Evolutionary conservation across 2,797 vertebrate species (phyloP), one percentile per base, ranked within the genome.

Genomic region (Masticophis lateralis): DNA sequence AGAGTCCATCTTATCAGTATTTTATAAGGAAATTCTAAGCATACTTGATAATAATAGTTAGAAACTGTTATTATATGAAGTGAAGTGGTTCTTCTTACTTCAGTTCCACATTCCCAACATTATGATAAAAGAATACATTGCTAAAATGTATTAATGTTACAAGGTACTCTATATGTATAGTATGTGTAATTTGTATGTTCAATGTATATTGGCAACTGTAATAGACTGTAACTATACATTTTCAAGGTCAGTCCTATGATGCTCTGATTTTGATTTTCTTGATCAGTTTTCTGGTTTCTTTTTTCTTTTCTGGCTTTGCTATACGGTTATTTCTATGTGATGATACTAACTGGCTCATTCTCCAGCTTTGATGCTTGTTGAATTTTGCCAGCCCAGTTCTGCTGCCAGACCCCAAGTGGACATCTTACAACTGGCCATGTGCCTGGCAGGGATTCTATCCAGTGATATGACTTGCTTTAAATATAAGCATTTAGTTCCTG

Each of bases 391-490:
- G n/a, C 16, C 14, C 37, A 79, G 63, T 43, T 88, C 91, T 89
- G 43, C 43, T 89, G 87, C 87, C 63, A 79, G 56, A 28, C 28
- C 32, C 53, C 63, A 92, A 59, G 28, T 88, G 53, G 61, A 25
- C 27, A 79, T 79, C 16, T n/a, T 66, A 25, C 16, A n/a, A 25
- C 51, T 92, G 91, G 87, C 55, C 63, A 57, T 56, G 37, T 10
- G 57, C 8, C 66, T 92, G 56, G 55, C 69, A 89, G 56, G 56
- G n/a, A 47, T 27, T 86, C 60, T 90, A 86, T 74, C 57, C 57
- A 63, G 57, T 55, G 57, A 32, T 51, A 47, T 69, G 59, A 57
- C 43, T 92, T 92, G 56, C 56, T 92, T 92, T 90, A 61, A 90
- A 89, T 60, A 53, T 7, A 59, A 43, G 18, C 61, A 69, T 60